These are phyloP conservation scores for Xiphophorus couchianus DNA, from an alignment of 2,113 vertebrate species.

Conservation along the genomic window DNA sequence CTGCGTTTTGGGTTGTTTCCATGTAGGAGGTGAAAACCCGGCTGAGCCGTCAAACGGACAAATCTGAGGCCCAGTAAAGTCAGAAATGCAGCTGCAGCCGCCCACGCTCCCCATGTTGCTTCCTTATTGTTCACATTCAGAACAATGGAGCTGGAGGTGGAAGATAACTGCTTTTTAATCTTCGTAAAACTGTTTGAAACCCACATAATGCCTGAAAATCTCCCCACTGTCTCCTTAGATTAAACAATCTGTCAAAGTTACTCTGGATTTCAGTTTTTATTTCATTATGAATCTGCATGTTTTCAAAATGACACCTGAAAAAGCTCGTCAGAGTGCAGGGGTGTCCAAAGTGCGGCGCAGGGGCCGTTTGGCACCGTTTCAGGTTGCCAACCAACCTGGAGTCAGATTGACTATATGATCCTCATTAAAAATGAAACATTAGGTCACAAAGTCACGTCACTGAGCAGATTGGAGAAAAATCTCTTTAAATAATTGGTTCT, in stretches of 20 bases:
- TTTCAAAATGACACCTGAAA: too few species aligned
- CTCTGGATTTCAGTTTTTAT: too few species aligned
- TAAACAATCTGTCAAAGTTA: background rate
- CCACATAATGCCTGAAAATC: background rate
- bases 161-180: background rate
- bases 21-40: background rate
- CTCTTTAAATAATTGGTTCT: too few species aligned
- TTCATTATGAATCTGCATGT: too few species aligned
- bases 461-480: too few species aligned
- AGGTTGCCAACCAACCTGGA: too few species aligned
- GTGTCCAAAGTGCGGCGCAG: too few species aligned
- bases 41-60: background rate
- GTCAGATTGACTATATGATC: too few species aligned
- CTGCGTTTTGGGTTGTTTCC: background rate
- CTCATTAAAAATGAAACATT: too few species aligned
- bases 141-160: background rate
- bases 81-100: background rate
- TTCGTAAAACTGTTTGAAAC: background rate
- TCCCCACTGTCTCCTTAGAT: background rate
- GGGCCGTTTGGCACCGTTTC: too few species aligned
- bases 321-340: too few species aligned
- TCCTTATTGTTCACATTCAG: background rate
- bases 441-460: too few species aligned
- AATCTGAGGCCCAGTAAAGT: background rate
- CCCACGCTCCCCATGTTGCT: background rate